A percentile compares a stretch with the other conserved stretches of the same genome.
Evolutionary conservation across 2,797 vertebrate species (phyloP).

Genomic region (Chiloscyllium punctatum): DNA sequence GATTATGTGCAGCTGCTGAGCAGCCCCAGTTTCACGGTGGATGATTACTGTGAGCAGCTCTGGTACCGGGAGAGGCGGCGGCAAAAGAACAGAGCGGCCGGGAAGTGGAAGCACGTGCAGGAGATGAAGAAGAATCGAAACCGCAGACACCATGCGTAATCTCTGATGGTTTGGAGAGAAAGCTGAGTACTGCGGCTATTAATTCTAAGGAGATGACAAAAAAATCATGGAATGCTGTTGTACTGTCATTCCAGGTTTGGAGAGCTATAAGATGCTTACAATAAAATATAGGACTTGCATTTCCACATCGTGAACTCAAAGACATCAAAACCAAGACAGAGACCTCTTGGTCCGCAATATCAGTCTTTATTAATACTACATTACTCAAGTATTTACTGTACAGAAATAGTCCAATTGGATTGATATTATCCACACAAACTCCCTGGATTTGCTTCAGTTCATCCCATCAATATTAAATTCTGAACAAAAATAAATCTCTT

Average conservation of each 20-base stretch:
- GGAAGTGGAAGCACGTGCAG: conserved; percentile 92
- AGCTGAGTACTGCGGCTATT: not conserved
- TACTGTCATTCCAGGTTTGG: not conserved
- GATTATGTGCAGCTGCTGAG: conserved; percentile 86
- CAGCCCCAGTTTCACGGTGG: conserved; percentile 74
- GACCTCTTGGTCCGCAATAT: not conserved
- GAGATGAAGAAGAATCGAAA: conserved; percentile 90
- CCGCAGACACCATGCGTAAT: conserved; percentile 69
- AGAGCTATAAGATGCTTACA: not conserved
- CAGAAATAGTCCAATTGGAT: not conserved
- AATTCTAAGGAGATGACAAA: not conserved
- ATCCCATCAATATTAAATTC: not conserved
- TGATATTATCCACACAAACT: not conserved
- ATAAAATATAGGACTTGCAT: not conserved
- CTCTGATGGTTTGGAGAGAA: not conserved
- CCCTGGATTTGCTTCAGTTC: not conserved
- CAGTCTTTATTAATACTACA: not conserved
- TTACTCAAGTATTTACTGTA: no score
- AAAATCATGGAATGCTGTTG: not conserved
- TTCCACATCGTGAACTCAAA: not conserved
- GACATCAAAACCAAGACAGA: not conserved
- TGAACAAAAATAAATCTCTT: not conserved
- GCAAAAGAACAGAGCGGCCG: not conserved
- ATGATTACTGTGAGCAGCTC: conserved; percentile 92
- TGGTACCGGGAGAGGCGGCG: conserved; percentile 79